Evolutionary conservation across 2,113 vertebrate genomes (phyloP).

Genomic region (Balaenoptera acutorostrata): DNA sequence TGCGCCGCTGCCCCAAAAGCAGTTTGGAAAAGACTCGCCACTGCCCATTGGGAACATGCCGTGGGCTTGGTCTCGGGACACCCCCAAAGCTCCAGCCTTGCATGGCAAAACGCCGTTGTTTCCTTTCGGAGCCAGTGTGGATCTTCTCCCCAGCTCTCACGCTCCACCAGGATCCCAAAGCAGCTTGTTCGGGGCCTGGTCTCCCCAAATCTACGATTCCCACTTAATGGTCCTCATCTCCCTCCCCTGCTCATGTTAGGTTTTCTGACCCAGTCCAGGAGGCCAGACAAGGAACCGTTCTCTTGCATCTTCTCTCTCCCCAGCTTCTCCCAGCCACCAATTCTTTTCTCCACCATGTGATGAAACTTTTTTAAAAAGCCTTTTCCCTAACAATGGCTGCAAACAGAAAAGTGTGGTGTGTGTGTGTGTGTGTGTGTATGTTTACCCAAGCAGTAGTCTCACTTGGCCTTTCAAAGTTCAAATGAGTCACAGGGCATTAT

Average conservation of each 20-base stretch:
- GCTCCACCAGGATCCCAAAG: background rate
- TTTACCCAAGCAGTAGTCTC: background rate
- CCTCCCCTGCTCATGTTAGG: background rate
- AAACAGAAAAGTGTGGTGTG: background rate
- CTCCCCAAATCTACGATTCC: background rate
- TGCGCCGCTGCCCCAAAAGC: background rate
- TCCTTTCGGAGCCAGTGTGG: background rate
- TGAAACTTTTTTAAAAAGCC: background rate
- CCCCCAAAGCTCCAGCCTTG: background rate
- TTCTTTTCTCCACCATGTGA: background rate
- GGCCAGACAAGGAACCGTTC: background rate
- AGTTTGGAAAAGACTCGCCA: background rate
- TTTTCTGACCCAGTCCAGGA: background rate
- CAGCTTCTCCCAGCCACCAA: background rate
- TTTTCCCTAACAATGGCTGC: background rate
- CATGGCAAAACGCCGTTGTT: background rate
- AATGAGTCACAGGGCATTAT: background rate
- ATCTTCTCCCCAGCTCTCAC: background rate
- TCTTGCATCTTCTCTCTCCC: background rate
- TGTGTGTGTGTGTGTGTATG: rapidly evolving
- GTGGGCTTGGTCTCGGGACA: background rate
- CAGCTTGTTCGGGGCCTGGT: background rate
- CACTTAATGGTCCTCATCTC: background rate
- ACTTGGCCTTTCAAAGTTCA: background rate
- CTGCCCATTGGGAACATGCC: too few relatives aligned